A percentile compares a stretch with the other conserved stretches of the same genome.
phyloP scores from a whole-genome alignment of 2,113 vertebrate genomes.

The Columbina picui region DNA sequence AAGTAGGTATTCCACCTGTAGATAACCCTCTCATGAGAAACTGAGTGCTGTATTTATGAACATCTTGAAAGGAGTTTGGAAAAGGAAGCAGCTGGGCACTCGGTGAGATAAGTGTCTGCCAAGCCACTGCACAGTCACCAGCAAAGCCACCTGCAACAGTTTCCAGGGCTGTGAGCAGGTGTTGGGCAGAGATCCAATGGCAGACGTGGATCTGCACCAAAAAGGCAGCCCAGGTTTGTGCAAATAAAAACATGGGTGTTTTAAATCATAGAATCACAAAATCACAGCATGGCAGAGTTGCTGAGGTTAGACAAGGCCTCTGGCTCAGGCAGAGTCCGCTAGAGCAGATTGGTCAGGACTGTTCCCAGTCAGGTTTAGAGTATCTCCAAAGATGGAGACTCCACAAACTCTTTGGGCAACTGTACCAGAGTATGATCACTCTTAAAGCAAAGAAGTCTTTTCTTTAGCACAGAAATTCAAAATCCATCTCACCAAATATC shows the following conservation, averaged over 20 bases:
- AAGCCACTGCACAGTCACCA: neutral
- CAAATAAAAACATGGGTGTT: neutral
- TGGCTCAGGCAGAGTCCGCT: neutral
- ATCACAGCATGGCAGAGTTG: neutral
- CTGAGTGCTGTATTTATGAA: neutral
- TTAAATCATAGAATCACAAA: neutral
- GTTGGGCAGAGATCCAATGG: neutral
- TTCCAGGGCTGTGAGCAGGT: neutral
- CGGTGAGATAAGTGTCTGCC: neutral
- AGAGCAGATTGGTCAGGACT: neutral
- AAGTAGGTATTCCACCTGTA: neutral
- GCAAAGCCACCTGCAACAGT: neutral
- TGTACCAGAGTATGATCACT: neutral
- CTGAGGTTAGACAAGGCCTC: neutral
- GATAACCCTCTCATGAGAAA: neutral
- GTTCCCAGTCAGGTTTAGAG: no score
- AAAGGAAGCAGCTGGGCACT: neutral
- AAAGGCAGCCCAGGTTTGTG: neutral
- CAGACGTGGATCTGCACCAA: neutral
- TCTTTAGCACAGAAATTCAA: neutral
- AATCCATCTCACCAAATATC: neutral
- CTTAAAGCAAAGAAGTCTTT: neutral
- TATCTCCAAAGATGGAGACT: no score
- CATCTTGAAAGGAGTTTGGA: neutral
- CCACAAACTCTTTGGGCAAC: neutral